phyloP scores from a whole-genome alignment of 2,888 invertebrate genomes.

The Cosmopolites sordidus region DNA sequence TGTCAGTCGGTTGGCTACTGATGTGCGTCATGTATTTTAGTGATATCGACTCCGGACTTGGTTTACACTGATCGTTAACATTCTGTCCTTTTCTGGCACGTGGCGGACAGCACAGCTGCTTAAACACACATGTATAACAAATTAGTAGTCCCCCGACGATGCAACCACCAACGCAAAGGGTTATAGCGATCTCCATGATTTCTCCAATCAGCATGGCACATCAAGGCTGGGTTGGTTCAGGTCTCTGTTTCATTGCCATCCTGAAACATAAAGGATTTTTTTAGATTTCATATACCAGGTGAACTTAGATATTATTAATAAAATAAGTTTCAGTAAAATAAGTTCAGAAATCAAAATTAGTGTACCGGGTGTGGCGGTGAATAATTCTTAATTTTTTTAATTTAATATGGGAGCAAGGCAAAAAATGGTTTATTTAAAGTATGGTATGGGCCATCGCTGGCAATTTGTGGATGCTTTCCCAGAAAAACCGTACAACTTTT shows the following conservation, averaged over 20 bases:
- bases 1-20: conserved; percentile 59
- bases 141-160: conserved; percentile 60
- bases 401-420: too few relatives aligned
- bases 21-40: conserved; percentile 59
- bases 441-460: too few relatives aligned
- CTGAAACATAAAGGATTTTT: conserved; percentile 13
- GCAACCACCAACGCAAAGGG: conserved; percentile 57
- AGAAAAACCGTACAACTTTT: too few relatives aligned
- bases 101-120: conserved; percentile 56
- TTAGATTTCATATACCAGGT: too few relatives aligned
- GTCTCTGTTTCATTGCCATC: background rate
- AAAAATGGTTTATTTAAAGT: too few relatives aligned
- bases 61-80: conserved; percentile 25
- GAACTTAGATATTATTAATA: too few relatives aligned
- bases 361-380: too few relatives aligned
- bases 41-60: conserved; percentile 53
- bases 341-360: too few relatives aligned
- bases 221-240: conserved; percentile 7
- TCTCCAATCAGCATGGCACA: conserved; percentile 51
- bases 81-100: conserved; percentile 26
- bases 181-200: conserved; percentile 56
- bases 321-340: too few relatives aligned
- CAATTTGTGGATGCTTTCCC: too few relatives aligned
- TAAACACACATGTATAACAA: conserved; percentile 64
- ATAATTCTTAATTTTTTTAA: too few relatives aligned